These are phyloP conservation scores for Elgaria multicarinata DNA, from an alignment of 2,113 vertebrate species.

Conservation along the genomic window DNA sequence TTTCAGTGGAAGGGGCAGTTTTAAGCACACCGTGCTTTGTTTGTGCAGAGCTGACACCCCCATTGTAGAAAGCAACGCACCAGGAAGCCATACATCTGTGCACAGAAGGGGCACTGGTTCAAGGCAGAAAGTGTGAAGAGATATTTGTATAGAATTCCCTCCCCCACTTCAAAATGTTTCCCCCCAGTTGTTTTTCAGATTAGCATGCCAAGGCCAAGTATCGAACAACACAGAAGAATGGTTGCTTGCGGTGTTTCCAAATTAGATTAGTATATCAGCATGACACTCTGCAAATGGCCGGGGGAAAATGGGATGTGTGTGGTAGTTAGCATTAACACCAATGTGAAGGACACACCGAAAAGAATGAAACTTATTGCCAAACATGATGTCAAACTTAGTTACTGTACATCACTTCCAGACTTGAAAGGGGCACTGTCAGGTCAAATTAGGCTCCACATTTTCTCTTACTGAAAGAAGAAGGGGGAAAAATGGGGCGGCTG, in stretches of 20 bases:
- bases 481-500: not conserved
- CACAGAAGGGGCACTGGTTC: not conserved
- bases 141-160: not conserved
- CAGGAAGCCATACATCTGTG: not conserved
- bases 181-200: constrained; percentile 2
- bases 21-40: not conserved
- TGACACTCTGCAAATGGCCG: not conserved
- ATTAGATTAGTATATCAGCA: constrained; percentile 24
- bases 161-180: no score
- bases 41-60: no score
- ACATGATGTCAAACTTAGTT: constrained; percentile 62
- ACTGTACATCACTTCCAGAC: constrained; percentile 42
- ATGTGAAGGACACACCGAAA: constrained; percentile 53
- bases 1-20: not conserved
- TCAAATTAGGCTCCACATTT: constrained; percentile 50
- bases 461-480: constrained; percentile 42
- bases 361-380: constrained; percentile 47
- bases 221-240: constrained; percentile 4
- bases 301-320: constrained; percentile 42
- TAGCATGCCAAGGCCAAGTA: not conserved
- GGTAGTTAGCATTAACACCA: constrained; percentile 39
- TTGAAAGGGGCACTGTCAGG: constrained; percentile 44
- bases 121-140: not conserved
- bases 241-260: constrained; percentile 14
- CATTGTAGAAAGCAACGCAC: not conserved